Conservation (phyloP, 2,113 vertebrate genomes). For the Narcine bancroftii region DNA sequence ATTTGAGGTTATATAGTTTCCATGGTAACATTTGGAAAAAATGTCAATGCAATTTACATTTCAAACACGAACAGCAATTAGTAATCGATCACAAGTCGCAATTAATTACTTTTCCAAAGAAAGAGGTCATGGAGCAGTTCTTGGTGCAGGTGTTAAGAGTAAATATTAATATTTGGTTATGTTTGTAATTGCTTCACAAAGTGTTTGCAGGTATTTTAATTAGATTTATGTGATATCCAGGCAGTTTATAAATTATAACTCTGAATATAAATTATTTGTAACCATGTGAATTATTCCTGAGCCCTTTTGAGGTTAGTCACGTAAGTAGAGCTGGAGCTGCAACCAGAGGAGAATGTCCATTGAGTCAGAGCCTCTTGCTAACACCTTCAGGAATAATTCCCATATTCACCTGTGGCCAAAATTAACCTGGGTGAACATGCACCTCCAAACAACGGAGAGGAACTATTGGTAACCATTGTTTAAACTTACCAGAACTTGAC, state of each 20-base stretch:
- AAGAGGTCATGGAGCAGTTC: background rate
- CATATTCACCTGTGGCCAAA: background rate
- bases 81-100: constrained; percentile 19
- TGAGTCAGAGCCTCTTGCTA: too few species aligned
- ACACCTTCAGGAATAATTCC: background rate
- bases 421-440: background rate
- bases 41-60: constrained; percentile 24
- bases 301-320: background rate
- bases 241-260: constrained; percentile 1
- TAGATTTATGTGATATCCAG: background rate
- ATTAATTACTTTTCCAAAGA: constrained; percentile 19
- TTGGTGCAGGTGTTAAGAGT: background rate
- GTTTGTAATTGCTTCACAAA: constrained; percentile 8
- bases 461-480: background rate
- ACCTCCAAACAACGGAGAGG: background rate
- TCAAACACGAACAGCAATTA: constrained; percentile 24
- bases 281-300: constrained; percentile 15
- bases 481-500: background rate
- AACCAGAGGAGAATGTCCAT: too few species aligned
- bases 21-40: background rate
- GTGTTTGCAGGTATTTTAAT: constrained; percentile 30
- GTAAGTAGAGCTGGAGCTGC: background rate
- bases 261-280: constrained; percentile 2
- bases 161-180: constrained; percentile 33
- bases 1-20: constrained; percentile 18